These are phyloP conservation scores for fruit fly (Drosophila melanogaster) DNA, from an alignment of 1,140 invertebrate genomes.

Conservation along the genomic window Release_6_plus_ISO1_MT NT_033777.3:13331501-13332000, in stretches of 20 bases:
- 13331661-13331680: not conserved
- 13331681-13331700: no score
- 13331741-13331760: not conserved
- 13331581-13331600: conserved; percentile 90
- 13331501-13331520: conserved; percentile 93
- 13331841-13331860: not conserved
- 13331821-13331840: no score
- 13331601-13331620: conserved; percentile 90
- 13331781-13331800: not conserved
- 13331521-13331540: conserved; percentile 95
- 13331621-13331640: conserved; percentile 93
- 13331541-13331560: conserved; percentile 96
- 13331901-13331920: conserved; percentile 93
- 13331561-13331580: conserved; percentile 91
- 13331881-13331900: conserved; percentile 76
- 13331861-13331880: not conserved
- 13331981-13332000: conserved; percentile 93
- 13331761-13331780: not conserved
- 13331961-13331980: conserved; percentile 92
- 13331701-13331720: not conserved
- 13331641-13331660: conserved; percentile 87
- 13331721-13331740: not conserved
- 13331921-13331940: conserved; percentile 94
- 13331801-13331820: not conserved
- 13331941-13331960: conserved; percentile 94